Conservation (phyloP, 1,140 invertebrate genomes). For the Camponotus pennsylvanicus region DNA sequence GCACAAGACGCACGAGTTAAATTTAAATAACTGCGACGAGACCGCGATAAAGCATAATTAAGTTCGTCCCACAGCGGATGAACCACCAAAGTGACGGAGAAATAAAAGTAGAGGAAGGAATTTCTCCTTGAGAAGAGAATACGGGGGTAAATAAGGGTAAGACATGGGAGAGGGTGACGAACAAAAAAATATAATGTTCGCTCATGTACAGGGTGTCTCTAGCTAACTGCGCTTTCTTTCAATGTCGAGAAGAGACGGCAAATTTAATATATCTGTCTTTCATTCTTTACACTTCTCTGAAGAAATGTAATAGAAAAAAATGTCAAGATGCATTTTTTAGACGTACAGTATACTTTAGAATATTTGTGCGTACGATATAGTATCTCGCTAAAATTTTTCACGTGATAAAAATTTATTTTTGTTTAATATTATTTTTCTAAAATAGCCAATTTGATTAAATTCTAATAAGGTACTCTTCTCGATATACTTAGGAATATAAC, state of each 20-base stretch:
- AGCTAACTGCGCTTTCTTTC: neutral
- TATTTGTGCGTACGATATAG: neutral
- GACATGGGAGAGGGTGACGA: neutral
- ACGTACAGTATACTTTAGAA: neutral
- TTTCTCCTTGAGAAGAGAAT: conserved; percentile 38
- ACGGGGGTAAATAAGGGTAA: neutral
- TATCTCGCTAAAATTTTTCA: neutral
- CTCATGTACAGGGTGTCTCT: conserved; percentile 24
- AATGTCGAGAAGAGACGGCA: neutral
- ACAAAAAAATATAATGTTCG: conserved; percentile 26
- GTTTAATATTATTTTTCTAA: neutral
- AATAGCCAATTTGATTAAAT: neutral
- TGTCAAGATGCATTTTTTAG: neutral
- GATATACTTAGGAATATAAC: neutral
- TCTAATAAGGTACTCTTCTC: conserved; percentile 6
- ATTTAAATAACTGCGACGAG: conserved; percentile 81
- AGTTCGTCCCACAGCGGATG: conserved; percentile 71
- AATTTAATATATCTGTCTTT: neutral
- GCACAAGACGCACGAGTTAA: conserved; percentile 71
- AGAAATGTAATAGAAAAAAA: conserved; percentile 2
- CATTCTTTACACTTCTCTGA: neutral
- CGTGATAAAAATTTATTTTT: conserved; percentile 15
- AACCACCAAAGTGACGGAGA: conserved; percentile 59
- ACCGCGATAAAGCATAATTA: conserved; percentile 82
- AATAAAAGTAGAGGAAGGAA: conserved; percentile 37